These are phyloP conservation scores for Phrynosoma blainvillii DNA, from an alignment of 2,113 vertebrate genomes.

Conservation along the genomic window DNA sequence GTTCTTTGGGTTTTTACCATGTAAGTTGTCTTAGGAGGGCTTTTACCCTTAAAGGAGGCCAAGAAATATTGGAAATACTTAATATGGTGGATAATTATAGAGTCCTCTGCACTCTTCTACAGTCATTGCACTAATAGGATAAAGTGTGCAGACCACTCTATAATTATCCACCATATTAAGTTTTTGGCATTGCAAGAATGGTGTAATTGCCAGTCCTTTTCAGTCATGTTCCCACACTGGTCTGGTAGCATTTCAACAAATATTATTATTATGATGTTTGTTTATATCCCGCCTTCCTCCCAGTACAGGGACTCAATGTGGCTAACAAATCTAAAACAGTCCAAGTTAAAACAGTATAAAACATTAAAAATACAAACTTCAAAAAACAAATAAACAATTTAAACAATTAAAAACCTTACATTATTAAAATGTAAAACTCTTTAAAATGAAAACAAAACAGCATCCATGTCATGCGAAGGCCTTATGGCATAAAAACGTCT, in stretches of 20 bases:
- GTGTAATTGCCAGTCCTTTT: not conserved
- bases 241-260: not conserved
- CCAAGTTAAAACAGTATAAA: too few relatives aligned
- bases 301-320: too few relatives aligned
- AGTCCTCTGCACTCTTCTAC: not conserved
- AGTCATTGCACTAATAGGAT: not conserved
- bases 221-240: not conserved
- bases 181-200: not conserved
- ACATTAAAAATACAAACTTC: too few relatives aligned
- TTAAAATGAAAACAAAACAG: too few relatives aligned
- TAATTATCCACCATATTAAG: not conserved
- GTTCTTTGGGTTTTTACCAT: not conserved
- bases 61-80: not conserved
- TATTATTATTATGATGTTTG: too few relatives aligned
- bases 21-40: not conserved
- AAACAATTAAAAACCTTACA: too few relatives aligned
- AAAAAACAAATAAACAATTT: too few relatives aligned
- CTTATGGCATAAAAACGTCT: too few relatives aligned
- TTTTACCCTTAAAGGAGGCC: not conserved
- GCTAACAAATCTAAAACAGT: too few relatives aligned
- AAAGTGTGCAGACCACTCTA: not conserved
- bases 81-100: not conserved
- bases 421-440: too few relatives aligned
- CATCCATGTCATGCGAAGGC: too few relatives aligned
- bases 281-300: too few relatives aligned